Conservation (phyloP, 1,140 invertebrate genomes). For the Drosophila arizonae region DNA sequence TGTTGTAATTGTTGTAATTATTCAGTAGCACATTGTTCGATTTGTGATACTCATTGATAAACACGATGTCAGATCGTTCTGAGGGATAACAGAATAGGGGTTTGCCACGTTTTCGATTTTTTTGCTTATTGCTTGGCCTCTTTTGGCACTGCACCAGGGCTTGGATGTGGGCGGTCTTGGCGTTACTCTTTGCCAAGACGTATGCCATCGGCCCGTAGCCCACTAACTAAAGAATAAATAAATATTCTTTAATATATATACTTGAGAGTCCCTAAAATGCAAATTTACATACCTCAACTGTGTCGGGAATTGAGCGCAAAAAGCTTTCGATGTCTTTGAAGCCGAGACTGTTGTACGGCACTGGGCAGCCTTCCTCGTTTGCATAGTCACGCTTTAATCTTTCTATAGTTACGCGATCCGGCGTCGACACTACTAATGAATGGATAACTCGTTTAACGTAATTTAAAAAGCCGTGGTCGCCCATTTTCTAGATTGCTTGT, state of each 20-base stretch:
- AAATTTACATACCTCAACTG: constrained; percentile 41
- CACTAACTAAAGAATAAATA: constrained; percentile 36
- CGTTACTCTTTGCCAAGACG: constrained; percentile 28
- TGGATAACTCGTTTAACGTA: constrained; percentile 64
- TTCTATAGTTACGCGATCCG: constrained; percentile 54
- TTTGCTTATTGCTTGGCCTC: constrained; percentile 12
- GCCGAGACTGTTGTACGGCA: constrained; percentile 59
- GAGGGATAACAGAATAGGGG: constrained; percentile 15
- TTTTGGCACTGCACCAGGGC: constrained; percentile 51
- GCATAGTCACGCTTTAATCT: constrained; percentile 55
- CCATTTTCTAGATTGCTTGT: constrained; percentile 29
- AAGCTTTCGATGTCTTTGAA: constrained; percentile 60
- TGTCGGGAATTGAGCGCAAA: constrained; percentile 60
- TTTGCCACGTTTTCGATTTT: neutral
- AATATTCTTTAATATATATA: neutral
- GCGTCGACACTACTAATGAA: constrained; percentile 64
- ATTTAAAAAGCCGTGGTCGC: constrained; percentile 20
- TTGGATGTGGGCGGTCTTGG: constrained; percentile 62
- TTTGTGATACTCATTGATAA: constrained; percentile 39
- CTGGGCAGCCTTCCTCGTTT: constrained; percentile 45
- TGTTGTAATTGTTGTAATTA: neutral
- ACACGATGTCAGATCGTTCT: constrained; percentile 35
- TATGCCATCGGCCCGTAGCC: constrained; percentile 53
- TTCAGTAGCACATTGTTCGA: neutral
- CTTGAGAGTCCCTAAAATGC: neutral